phyloP scores from a whole-genome alignment of 2,797 vertebrate species.

The Glyptemys insculpta region DNA sequence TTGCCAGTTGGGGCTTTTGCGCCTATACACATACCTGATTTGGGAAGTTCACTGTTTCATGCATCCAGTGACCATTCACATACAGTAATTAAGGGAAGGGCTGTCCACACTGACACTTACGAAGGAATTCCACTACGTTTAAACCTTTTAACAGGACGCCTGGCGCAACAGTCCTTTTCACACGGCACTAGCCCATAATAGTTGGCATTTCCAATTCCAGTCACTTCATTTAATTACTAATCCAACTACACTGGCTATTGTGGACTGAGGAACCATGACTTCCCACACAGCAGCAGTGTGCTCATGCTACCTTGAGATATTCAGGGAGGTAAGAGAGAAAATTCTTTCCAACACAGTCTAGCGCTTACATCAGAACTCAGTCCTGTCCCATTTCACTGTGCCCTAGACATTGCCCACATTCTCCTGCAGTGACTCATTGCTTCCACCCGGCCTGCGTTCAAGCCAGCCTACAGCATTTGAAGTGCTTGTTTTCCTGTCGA shows the following conservation, averaged over 20 bases:
- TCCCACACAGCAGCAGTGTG: background rate
- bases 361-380: background rate
- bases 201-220: background rate
- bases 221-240: background rate
- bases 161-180: background rate
- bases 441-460: background rate
- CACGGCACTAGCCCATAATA: rapidly evolving
- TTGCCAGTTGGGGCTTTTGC: background rate
- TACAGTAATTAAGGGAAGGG: background rate
- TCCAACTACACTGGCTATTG: background rate
- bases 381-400: background rate
- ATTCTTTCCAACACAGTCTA: background rate
- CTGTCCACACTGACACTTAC: background rate
- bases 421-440: constrained; percentile 18
- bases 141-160: background rate
- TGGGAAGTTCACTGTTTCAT: background rate
- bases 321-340: background rate
- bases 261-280: background rate
- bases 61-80: background rate
- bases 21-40: background rate
- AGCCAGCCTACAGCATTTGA: constrained; percentile 27
- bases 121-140: background rate
- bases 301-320: background rate
- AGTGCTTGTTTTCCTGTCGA: background rate
- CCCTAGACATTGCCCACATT: constrained; percentile 54